Evolutionary conservation across 2,888 invertebrate species (phyloP), one percentile per base, ranked within the genome.

Genomic region (Notodonta ziczac): DNA sequence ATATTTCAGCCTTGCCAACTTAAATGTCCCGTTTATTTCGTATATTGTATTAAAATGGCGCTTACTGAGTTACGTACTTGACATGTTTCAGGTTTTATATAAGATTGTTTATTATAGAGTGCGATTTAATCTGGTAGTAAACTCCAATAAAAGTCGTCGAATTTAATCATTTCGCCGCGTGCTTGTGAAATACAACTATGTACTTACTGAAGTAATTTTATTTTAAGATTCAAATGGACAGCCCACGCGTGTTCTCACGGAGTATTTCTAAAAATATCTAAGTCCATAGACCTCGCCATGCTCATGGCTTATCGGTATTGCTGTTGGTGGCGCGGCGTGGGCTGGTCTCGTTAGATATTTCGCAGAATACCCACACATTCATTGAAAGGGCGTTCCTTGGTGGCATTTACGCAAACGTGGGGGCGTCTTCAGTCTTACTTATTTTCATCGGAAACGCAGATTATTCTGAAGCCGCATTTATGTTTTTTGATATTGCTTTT

Each of bases 361-460:
- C 72, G 70, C 78, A 68, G 71, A 76, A 81, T 76, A 77, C 84
- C 85, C 82, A 81, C 82, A 82, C 80, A 82, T 61, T 80, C 67
- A 76, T 71, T 77, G 78, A 83, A 85, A 85, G 83, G 84, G 80
- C 81, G 74, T 78, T 24, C 80, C 75, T 84, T 81, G 76, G 75
- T 83, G 86, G 78, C 83, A 84, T 88, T 88, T 85, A 75, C 78
- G 76, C 66, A 82, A 77, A 78, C 72, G 80, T 72, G 86, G 80
- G 82, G 86, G 87, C 82, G 86, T 72, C 74, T 57, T 60, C 24
- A 44, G 66, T 66, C 72, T 72, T 77, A 78, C 79, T 82, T 74
- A 64, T 68, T 78, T 78, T 77, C 73, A 78, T 76, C 69, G 78
- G 65, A 73, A 57, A 58, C 32, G 59, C 48, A 64, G 56, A 60